These are phyloP conservation scores for Pocillopora meandrina DNA, from an alignment of 92 coral and sea anemone species.

Conservation along the genomic window DNA sequence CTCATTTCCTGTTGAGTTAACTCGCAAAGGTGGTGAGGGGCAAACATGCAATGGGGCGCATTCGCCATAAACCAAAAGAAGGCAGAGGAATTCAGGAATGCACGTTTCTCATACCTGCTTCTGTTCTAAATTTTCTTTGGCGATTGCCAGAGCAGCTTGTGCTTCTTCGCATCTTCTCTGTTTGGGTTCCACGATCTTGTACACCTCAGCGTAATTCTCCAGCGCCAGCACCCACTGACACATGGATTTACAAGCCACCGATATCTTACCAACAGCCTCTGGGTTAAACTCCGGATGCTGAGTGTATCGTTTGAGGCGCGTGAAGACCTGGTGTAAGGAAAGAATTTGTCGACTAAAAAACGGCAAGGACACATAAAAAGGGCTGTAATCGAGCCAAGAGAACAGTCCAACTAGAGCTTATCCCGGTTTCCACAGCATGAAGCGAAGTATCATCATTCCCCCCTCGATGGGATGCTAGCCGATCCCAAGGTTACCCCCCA, in stretches of 20 bases:
- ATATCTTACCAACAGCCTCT: conserved; percentile 92
- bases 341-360: background rate
- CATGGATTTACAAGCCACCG: conserved; percentile 96
- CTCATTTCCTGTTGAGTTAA: no score
- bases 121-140: conserved; percentile 79
- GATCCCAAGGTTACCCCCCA: no score
- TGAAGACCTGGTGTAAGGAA: conserved; percentile 59
- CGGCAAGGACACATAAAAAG: no score
- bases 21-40: no score
- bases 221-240: conserved; percentile 97
- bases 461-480: no score
- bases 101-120: conserved; percentile 51
- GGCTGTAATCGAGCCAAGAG: no score
- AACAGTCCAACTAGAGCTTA: no score
- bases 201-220: conserved; percentile 94
- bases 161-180: conserved; percentile 95
- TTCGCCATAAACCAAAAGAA: no score
- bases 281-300: conserved; percentile 94
- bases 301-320: conserved; percentile 83
- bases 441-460: no score
- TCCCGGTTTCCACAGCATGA: no score
- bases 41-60: no score
- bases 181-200: conserved; percentile 94
- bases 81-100: background rate
- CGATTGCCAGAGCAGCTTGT: conserved; percentile 72